Percentiles rank a stretch among this genome's conserved stretches.
These are phyloP conservation scores for Limanda limanda DNA, from an alignment of 2,113 vertebrate genomes.

Conservation along the genomic window DNA sequence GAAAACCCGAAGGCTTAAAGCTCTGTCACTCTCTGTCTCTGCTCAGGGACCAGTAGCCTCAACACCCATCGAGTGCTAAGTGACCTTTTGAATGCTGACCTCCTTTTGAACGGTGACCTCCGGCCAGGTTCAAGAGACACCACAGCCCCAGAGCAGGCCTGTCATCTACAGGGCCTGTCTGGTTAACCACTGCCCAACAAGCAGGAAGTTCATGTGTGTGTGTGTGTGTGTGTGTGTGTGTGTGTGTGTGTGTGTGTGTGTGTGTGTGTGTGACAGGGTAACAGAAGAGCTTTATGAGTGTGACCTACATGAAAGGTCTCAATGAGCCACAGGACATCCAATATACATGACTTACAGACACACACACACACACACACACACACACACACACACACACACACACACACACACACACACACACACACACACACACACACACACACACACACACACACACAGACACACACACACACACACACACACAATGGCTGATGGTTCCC, in stretches of 20 bases:
- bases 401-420: constrained; percentile 21
- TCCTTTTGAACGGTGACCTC: constrained; percentile 57
- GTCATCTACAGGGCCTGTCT: constrained; percentile 48
- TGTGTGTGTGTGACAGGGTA: constrained; percentile 33
- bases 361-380: neutral
- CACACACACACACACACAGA: neutral
- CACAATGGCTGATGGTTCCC: constrained; percentile 50
- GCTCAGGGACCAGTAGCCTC: constrained; percentile 7
- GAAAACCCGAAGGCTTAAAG: neutral
- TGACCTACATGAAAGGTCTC: constrained; percentile 72
- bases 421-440: constrained; percentile 10
- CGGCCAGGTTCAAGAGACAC: constrained; percentile 60
- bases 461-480: neutral
- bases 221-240: constrained; percentile 27
- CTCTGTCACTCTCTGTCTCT: constrained; percentile 10
- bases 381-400: constrained; percentile 10
- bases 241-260: constrained; percentile 33
- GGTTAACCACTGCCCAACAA: constrained; percentile 62
- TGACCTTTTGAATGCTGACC: constrained; percentile 65
- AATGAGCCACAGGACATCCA: constrained; percentile 53
- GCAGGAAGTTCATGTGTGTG: constrained; percentile 46
- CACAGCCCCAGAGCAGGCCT: constrained; percentile 42
- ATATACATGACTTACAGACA: constrained; percentile 32
- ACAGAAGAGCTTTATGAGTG: constrained; percentile 55
- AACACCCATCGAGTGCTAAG: constrained; percentile 7